A percentile compares a stretch with the other conserved stretches of the same genome.
phyloP scores from a whole-genome alignment of 2,113 vertebrate species.

The Zosterops pallidus region DNA sequence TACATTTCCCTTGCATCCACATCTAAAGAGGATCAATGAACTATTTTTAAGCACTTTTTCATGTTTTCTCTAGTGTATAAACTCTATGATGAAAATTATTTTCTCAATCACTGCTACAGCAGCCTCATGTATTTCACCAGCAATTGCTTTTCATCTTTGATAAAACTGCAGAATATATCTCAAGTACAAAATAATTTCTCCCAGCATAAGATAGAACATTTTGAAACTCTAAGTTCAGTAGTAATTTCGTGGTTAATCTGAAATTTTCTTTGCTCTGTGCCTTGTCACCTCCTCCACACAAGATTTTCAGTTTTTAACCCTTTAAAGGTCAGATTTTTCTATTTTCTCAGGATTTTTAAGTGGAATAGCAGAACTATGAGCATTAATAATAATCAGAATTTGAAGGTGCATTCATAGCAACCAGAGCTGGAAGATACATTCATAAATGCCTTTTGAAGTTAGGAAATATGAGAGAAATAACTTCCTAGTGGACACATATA shows the following conservation, averaged over 20 bases:
- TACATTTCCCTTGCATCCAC: background rate
- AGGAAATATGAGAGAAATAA: background rate
- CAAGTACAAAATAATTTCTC: constrained; percentile 6
- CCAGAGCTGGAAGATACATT: background rate
- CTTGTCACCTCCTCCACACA: background rate
- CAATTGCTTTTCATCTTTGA: background rate
- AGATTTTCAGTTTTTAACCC: background rate
- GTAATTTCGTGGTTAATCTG: constrained; percentile 27
- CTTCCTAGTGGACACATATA: background rate
- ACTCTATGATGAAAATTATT: background rate
- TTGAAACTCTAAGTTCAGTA: constrained; percentile 3
- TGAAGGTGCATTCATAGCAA: background rate
- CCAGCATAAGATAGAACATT: background rate
- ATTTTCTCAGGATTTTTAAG: background rate
- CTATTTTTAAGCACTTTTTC: background rate
- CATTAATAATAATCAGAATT: background rate
- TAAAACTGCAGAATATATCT: background rate
- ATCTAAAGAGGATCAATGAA: background rate
- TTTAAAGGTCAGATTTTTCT: background rate
- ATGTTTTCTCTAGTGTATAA: background rate
- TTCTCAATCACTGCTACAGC: constrained; percentile 1
- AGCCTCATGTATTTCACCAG: background rate
- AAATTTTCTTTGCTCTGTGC: background rate
- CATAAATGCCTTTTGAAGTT: background rate
- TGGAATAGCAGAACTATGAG: background rate